Evolutionary conservation across 2,113 vertebrate species (phyloP), one percentile per base, ranked within the genome.

Genomic region (Catharus minimus): DNA sequence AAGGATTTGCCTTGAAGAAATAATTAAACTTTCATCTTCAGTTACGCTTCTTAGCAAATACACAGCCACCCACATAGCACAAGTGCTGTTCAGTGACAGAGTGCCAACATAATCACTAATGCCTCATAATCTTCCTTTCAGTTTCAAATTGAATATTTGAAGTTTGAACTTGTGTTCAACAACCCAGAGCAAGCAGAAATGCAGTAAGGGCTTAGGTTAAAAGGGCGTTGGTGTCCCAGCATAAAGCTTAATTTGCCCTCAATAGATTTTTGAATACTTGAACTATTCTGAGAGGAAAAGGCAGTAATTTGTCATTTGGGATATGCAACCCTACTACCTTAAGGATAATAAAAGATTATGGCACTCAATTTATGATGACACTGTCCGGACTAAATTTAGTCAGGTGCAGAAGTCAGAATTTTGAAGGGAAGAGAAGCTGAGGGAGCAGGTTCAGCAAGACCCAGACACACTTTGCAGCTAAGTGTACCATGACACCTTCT

Each of bases 21-120:
- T 95, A 96, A 96, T 96, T 93, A 93, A 95, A 96, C 89, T 94
- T 95, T 95, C 90, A 93, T 97, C 91, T 94, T 89, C 90, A 82
- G 94, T 96, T 93, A 94, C 2, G 82, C 95, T 88, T 91, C 95
- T 94, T 92, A 95, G 87, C 85, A 97, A 95, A 94, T 7, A 94
- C 83, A 83, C 79, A 92, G 88, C 90, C 88, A 94, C 90, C 90
- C 94, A 91, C 88, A 50, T 2, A 86, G 89, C 67, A 74, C 65
- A 50, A 95, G 83, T 82, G 81, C 77, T 90, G 71, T 46, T 90
- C 86, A 62, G 83, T 92, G 86, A 75, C 81, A 84, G 74, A 95
- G 82, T 66, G 92, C 77, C 93, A 93, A 64, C 74, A 82, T 30
- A 72, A 84, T 66, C 95, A 88, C 74, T 60, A 89, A 36, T 0